Base-by-base conservation (phyloP, 2,113 vertebrate genomes). In the Phalacrocorax aristotelis region DNA sequence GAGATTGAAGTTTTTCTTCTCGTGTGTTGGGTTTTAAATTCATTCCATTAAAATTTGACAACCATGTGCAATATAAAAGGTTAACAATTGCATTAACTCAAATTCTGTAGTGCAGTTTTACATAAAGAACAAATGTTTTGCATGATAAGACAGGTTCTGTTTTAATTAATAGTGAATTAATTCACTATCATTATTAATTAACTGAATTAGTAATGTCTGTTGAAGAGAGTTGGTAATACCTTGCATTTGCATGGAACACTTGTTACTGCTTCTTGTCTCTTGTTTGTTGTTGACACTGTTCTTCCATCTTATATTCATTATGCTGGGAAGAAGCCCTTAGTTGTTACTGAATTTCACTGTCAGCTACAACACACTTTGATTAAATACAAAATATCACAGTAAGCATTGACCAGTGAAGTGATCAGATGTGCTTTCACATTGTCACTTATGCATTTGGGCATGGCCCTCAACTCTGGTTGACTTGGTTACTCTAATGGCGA, bases 81-180 rank as follows among this genome's bases (percentile, higher is more conserved):
- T 81, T 95, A 69, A 51, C 52, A 66, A 70, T 76, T 74, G 15
- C 38, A 72, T 87, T 86, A 62, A 66, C 79, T 95, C 72, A 71
- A 36, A 96, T 91, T 94, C 61, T 79, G 15, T 83, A 85, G 70
- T 77, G 69, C 49, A 64, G 76, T 95, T 83, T 87, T n/a, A 55
- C n/a, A 46, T 95, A 74, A 86, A 61, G 69, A 71, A 87, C 36
- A 86, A 86, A 83, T 86, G 77, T 75, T 51, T 68, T 71, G 6
- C 88, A 64, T 82, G 65, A 62, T 22, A 69, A 87, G 9, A 10
- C 79, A 95, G 46, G 61, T 94, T 54, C 32, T 4, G 2, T 91
- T 94, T 83, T 80, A 44, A 46, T 46, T 46, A 46, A 46, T 18
- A 46, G 44, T 46, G 44, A 46, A 46, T 46, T 46, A 46, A 46